phyloP scores from a whole-genome alignment of 2,113 vertebrate genomes.

The Halichoerus grypus region DNA sequence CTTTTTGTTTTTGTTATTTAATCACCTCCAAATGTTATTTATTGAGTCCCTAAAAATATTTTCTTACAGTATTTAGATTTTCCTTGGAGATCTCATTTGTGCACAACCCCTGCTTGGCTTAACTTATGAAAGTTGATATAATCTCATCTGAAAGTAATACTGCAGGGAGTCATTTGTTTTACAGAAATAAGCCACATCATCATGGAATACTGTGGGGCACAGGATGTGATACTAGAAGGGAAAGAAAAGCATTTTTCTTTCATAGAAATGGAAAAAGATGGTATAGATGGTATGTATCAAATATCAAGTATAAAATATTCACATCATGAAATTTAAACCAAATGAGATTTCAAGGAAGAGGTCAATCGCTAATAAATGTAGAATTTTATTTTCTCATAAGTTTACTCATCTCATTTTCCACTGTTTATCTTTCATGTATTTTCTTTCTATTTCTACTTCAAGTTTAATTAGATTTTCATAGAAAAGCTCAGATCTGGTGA shows the following conservation, averaged over 20 bases:
- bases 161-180: constrained; percentile 54
- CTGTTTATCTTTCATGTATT: neutral
- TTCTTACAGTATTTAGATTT: neutral
- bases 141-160: constrained; percentile 63
- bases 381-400: neutral
- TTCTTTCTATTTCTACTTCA: neutral
- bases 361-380: neutral
- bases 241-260: neutral
- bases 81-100: constrained; percentile 76
- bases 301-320: neutral
- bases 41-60: constrained; percentile 33
- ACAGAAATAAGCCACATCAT: neutral
- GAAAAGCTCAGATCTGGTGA: neutral
- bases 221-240: neutral
- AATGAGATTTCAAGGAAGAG: neutral
- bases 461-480: constrained; percentile 7
- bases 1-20: constrained; percentile 39
- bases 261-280: neutral
- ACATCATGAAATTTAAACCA: neutral
- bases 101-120: constrained; percentile 43
- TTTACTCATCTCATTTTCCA: neutral
- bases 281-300: neutral
- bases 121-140: constrained; percentile 64
- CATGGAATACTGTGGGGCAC: neutral
- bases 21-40: constrained; percentile 60